These are phyloP conservation scores for Meleagris gallopavo DNA, from an alignment of 2,113 vertebrate species.

Conservation along the genomic window DNA sequence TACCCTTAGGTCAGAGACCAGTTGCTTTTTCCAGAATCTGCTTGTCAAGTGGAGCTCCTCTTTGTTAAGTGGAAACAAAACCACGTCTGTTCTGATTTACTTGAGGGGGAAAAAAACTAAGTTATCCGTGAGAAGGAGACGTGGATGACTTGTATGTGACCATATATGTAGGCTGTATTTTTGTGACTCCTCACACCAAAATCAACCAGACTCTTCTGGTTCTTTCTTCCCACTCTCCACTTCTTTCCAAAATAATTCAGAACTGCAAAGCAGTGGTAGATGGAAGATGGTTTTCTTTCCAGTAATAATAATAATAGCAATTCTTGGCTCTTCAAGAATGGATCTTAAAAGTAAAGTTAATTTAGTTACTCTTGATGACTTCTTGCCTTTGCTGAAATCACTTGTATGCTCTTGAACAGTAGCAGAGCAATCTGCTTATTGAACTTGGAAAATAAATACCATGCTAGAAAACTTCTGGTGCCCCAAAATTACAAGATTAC, in stretches of 20 bases:
- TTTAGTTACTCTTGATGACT: neutral
- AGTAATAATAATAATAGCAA: neutral
- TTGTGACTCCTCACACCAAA: neutral
- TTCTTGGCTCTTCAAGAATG: neutral
- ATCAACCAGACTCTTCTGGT: neutral
- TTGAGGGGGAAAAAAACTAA: neutral
- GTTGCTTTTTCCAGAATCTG: neutral
- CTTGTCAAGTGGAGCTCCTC: constrained; percentile 6
- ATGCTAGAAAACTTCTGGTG: neutral
- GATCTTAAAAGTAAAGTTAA: neutral
- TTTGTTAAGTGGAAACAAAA: constrained; percentile 31
- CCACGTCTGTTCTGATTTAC: neutral
- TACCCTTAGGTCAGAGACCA: neutral
- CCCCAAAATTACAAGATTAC: neutral
- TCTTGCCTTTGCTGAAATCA: neutral
- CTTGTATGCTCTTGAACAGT: neutral
- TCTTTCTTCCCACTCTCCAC: neutral
- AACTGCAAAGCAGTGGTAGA: neutral
- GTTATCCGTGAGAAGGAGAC: neutral
- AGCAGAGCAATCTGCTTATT: neutral
- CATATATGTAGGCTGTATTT: neutral
- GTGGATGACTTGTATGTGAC: neutral
- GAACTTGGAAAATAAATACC: neutral
- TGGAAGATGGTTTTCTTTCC: neutral
- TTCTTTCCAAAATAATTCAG: neutral